phyloP scores from a whole-genome alignment of 2,797 vertebrate species.

The Merluccius polli region DNA sequence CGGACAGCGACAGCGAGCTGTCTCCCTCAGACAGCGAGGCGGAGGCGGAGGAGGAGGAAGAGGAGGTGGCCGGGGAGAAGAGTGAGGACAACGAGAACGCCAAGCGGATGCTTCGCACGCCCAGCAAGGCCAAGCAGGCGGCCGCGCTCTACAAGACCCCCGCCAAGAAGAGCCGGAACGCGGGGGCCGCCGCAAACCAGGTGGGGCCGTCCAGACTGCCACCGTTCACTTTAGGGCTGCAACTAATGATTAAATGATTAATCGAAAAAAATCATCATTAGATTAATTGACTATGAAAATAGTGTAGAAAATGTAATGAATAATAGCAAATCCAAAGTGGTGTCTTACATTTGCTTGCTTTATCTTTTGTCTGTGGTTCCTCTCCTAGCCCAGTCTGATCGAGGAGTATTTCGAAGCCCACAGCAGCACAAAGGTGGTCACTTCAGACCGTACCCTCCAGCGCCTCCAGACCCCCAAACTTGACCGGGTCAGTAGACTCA shows the following conservation, averaged over 20 bases:
- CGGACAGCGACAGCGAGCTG: constrained; percentile 92
- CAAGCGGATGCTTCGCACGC: constrained; percentile 48
- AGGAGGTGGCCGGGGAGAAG: constrained; percentile 45
- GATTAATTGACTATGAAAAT: no score
- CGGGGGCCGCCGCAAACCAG: constrained; percentile 53
- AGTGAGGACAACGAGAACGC: constrained; percentile 41
- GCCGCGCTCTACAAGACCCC: constrained; percentile 74
- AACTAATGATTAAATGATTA: no score
- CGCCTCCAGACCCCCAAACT: constrained; percentile 83
- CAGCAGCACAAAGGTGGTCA: constrained; percentile 91
- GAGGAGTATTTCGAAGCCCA: constrained; percentile 98
- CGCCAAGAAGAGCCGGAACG: constrained; percentile 78
- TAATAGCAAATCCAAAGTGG: no score
- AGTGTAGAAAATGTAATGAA: no score
- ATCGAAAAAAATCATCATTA: no score
- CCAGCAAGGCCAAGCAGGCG: constrained; percentile 54
- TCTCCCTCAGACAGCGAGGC: constrained; percentile 87
- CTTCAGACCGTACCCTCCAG: constrained; percentile 90
- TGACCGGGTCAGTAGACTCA: constrained; percentile 78
- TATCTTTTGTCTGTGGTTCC: no score
- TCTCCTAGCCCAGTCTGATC: constrained; percentile 77
- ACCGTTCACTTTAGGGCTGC: not conserved
- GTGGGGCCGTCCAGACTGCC: not conserved
- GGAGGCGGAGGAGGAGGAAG: constrained; percentile 61
- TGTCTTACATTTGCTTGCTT: no score